These are phyloP conservation scores for Seriola rivoliana DNA, from an alignment of 2,113 vertebrate species.

Conservation along the genomic window DNA sequence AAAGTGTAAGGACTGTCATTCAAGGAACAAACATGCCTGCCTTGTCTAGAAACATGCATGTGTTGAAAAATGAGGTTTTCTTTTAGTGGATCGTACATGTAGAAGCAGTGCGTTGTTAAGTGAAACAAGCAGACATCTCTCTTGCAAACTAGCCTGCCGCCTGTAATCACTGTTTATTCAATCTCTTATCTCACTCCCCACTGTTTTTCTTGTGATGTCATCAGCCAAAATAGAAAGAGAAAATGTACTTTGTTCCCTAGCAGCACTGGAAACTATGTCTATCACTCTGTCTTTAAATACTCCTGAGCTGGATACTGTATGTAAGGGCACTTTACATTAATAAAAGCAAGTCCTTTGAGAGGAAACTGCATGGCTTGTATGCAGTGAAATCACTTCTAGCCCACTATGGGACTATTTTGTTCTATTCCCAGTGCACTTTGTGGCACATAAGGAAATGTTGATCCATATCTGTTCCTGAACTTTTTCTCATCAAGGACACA, in stretches of 20 bases:
- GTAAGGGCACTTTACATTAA: slow-evolving; percentile 23
- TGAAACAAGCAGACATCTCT: slow-evolving; percentile 34
- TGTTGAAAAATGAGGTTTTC: slow-evolving; percentile 24
- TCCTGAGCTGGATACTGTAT: slow-evolving; percentile 18
- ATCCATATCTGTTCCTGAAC: slow-evolving; percentile 20
- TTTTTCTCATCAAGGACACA: slow-evolving; percentile 25
- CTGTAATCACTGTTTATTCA: slow-evolving; percentile 73
- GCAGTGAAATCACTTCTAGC: slow-evolving; percentile 35
- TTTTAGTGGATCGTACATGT: neutral
- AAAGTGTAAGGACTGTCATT: too few species aligned
- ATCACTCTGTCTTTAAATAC: slow-evolving; percentile 17
- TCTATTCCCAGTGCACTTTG: slow-evolving; percentile 16
- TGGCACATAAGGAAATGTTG: slow-evolving; percentile 15
- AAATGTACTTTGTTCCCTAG: slow-evolving; percentile 54
- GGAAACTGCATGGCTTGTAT: slow-evolving; percentile 31
- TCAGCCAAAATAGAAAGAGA: slow-evolving; percentile 61
- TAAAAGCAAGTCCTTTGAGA: slow-evolving; percentile 35
- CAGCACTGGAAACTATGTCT: slow-evolving; percentile 20
- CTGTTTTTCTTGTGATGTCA: slow-evolving; percentile 72
- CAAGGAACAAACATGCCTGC: neutral
- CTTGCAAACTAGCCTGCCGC: slow-evolving; percentile 15
- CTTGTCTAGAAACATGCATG: slow-evolving; percentile 9
- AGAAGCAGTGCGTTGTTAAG: slow-evolving; percentile 20
- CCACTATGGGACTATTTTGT: neutral
- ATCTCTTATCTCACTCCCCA: slow-evolving; percentile 65